Base-by-base conservation (phyloP, 2,888 invertebrate species). In the Apamea epomidion region DNA sequence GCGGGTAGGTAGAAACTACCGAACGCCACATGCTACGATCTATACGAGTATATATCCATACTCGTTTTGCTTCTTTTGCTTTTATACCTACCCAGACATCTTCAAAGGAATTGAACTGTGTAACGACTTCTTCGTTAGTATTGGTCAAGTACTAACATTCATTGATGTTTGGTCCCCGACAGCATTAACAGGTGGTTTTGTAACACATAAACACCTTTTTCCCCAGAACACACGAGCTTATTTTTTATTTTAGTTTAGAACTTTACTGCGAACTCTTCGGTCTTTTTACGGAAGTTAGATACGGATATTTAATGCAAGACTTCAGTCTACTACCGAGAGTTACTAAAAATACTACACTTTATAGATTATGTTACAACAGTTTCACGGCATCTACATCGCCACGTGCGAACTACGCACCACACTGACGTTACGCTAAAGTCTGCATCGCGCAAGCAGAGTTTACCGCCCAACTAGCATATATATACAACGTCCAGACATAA, bases 221-320 rank as follows among this genome's bases (percentile, higher is more conserved):
- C 16, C 14, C 0, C 32, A 21, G 70, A 67, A 77, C 51, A n/a
- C 60, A 37, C 25, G 32, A 58, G 60, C 29, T 21, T n/a, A 18
- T 14, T 83, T 42, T 67, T 77, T 70, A n/a, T 83, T 83, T 83
- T 58, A 14, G 8, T 64, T 54, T 5, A 29, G n/a, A 29, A 64
- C 29, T 76, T 76, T 51, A 65, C 68, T 65, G 29, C 54, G 45
- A 58, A 67, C 45, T 48, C 64, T 29, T 32, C 8, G 18, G 18
- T 7, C 1, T 16, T 21, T 51, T 54, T 32, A 69, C 8, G 16
- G 6, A n/a, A n/a, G n/a, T n/a, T n/a, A n/a, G n/a, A n/a, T n/a
- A n/a, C 2, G 16, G 37, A 58, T 60, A 60, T 37, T 65, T 80
- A 37, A 45, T 71, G 67, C 60, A 42, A 70, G 75, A 64, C 8